Evolutionary conservation across 2,888 invertebrate species (phyloP).

Genomic region (Oligia strigilis): DNA sequence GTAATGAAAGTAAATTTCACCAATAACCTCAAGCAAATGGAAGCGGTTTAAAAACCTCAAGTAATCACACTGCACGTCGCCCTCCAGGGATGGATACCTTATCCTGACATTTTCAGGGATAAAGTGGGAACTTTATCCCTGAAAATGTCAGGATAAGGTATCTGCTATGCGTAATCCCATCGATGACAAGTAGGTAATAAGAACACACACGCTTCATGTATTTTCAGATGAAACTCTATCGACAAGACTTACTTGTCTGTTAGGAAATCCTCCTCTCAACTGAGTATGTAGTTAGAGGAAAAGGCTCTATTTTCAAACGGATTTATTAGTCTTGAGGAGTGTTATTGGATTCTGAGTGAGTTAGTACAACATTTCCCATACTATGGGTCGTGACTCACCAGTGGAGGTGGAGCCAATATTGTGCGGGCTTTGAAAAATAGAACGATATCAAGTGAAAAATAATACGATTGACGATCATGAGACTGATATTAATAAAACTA

Average conservation of each 20-base stretch:
- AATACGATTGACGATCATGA: too few species aligned
- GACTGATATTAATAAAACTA: too few species aligned
- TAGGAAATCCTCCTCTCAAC: background rate
- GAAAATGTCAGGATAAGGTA: slow-evolving; percentile 4
- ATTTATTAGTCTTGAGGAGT: background rate
- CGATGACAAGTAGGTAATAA: slow-evolving; percentile 44
- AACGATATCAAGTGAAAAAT: too few species aligned
- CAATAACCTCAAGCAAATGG: background rate
- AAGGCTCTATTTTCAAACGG: background rate
- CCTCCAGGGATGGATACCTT: too few species aligned
- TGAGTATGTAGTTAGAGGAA: background rate
- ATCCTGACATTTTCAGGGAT: too few species aligned
- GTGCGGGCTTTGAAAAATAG: too few species aligned
- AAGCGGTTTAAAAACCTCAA: background rate
- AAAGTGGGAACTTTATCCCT: slow-evolving; percentile 35
- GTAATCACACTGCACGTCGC: slow-evolving; percentile 17
- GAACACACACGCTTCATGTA: slow-evolving; percentile 28
- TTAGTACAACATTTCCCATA: background rate
- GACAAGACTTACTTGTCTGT: slow-evolving; percentile 27
- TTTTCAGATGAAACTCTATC: slow-evolving; percentile 30
- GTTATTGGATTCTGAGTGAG: background rate
- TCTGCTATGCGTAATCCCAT: slow-evolving; percentile 36
- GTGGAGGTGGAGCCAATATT: too few species aligned
- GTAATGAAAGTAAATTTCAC: background rate
- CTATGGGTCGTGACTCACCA: too few species aligned